Evolutionary conservation across 2,113 vertebrate genomes (phyloP), one percentile per base, ranked within the genome.

Genomic region (Aspidoscelis tigris): DNA sequence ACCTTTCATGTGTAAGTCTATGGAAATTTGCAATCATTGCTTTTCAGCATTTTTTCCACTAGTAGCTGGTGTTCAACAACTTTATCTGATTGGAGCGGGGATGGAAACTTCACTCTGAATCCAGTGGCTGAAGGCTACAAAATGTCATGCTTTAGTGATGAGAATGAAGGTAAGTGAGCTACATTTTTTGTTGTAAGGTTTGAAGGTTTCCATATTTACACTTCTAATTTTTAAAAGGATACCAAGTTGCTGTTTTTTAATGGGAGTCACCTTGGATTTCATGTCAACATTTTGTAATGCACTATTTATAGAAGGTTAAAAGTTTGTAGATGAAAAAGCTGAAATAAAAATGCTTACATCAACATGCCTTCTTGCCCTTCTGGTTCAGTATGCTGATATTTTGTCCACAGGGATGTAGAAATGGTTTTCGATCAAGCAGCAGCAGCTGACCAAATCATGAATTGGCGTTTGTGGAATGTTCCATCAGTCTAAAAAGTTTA

Each of bases 111-210:
- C 44, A 44, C 33, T 18, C 18, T 22, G 84, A 87, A 89, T 75
- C 84, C 83, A 88, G 14, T 90, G 88, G 68, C 88, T 87, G 78
- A 92, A 92, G 84, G 81, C 85, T 92, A 70, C 89, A 73, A 79
- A 68, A 91, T 11, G 77, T 77, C 83, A 39, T 65, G 53, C 1
- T 0, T 81, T 88, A 76, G 75, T 85, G 82, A 80, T 43, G 74
- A 85, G 22, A 68, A 94, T 93, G 90, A 91, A 90, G 94, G 95
- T 96, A 94, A 93, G 95, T 92, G 74, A 47, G 33, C 72, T 80
- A 65, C 68, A 73, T 89, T 81, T 86, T 44, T 65, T 80, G 22
- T 2, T 1, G 3, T 43, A 85, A 2, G 71, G 39, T 66, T 88
- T 83, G 61, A 66, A 73, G 78, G 58, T 3, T 82, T 85, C 74